phyloP scores from a whole-genome alignment of 2,113 vertebrate genomes.

The Aldabrachelys gigantea region DNA sequence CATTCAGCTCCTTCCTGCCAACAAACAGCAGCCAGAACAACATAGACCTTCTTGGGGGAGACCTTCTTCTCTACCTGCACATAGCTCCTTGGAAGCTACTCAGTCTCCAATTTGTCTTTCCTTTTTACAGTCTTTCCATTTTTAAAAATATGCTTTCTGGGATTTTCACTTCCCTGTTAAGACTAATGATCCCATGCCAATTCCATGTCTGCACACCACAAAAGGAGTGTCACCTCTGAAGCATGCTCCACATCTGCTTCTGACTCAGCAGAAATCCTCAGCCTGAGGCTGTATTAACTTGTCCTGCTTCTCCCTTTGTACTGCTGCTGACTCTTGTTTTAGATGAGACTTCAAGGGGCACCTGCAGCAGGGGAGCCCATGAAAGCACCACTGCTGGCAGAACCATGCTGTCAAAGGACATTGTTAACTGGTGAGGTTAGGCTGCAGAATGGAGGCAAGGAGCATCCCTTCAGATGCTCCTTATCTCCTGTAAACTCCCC shows the following conservation, averaged over 20 bases:
- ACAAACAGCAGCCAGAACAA: not conserved
- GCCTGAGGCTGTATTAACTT: not conserved
- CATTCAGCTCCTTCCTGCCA: not conserved
- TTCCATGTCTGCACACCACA: not conserved
- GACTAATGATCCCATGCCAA: not conserved
- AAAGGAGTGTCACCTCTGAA: not conserved
- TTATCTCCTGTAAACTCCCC: not conserved
- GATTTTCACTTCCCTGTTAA: not conserved
- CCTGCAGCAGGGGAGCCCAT: not conserved
- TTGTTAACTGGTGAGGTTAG: not conserved
- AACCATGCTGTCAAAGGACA: not conserved
- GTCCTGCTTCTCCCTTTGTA: not conserved
- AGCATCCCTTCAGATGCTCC: not conserved
- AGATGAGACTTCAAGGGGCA: not conserved
- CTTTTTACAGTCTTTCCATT: not conserved
- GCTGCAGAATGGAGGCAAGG: not conserved
- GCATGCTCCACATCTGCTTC: not conserved
- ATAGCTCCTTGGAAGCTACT: not conserved
- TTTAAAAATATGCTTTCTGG: not conserved
- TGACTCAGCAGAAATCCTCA: not conserved
- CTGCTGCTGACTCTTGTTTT: not conserved
- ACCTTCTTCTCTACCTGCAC: not conserved
- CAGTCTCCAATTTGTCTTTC: not conserved
- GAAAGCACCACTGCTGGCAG: not conserved
- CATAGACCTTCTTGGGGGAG: fast-evolving